Base-by-base conservation (phyloP, 2,797 vertebrate genomes). In the Synaphobranchus kaupii region DNA sequence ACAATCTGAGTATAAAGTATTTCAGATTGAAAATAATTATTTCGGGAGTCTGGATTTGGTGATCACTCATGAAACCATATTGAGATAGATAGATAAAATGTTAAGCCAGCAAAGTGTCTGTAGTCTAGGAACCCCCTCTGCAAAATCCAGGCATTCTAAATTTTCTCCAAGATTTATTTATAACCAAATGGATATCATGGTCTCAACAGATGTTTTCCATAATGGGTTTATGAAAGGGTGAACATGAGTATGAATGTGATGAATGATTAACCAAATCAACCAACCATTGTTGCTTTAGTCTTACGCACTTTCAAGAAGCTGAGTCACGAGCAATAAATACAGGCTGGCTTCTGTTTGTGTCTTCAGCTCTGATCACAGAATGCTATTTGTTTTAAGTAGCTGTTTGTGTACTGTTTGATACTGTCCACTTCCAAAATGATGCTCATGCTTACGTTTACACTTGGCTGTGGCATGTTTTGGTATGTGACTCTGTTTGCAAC, bases 121-220 rank as follows among this genome's bases (percentile, higher is more conserved):
- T 47, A 25, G 20, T n/a, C 44, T 81, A 2, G 5, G 13, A n/a
- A 78, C 17, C 31, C 73, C 73, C 73, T 44, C 34, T 44, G 39
- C 17, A 44, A 78, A 78, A 39, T 20, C 73, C 13, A 17, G 20
- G 13, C 17, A 4, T 78, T 17, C 73, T 44, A 39, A 39, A 6
- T 78, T 44, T 44, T 15, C 31, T 44, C 73, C 31, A 20, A 78
- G 73, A 78, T 34, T 78, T 81, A 81, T 81, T 20, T 81, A 47
- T 50, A 81, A 50, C 47, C 44, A 12, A 34, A 48, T 44, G 4
- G 39, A 48, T 81, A 20, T 50, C 78, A 22, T 81, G 78, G 20
- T 81, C 78, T 13, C 73, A 81, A 50, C 47, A 81, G 78, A 80
- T 80, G 76, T 81, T 25, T 81, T 81, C 44, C 44, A 81, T 81